Base-by-base conservation (phyloP, 2,797 vertebrate genomes). In the Platyrinchus mystaceus region DNA sequence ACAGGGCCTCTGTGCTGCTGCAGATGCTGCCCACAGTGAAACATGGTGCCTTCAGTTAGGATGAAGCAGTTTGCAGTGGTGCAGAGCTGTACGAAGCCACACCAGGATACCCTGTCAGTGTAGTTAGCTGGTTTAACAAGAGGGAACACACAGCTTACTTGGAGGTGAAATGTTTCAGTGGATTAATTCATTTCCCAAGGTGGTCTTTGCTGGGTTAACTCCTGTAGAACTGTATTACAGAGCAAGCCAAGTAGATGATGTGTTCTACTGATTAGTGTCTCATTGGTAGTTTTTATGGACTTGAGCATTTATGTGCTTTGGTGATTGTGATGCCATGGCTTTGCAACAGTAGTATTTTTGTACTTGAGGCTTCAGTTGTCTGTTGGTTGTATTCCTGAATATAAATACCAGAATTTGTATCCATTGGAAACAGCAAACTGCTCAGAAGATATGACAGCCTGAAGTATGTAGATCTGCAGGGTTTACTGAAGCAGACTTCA, bases 21-120 rank as follows among this genome's bases (percentile, higher is more conserved):
- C 53, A 66, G 56, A 10, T 86, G 87, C 62, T 90, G 73, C 59
- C 64, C 2, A 3, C 59, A 12, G 34, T 20, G 44, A 36, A 91
- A 68, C 0, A 0, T 1, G 17, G 1, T 36, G 3, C 22, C 34
- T 78, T 26, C 32, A 41, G 21, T 47, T 2, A 0, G 43, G 37
- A 8, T 69, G 34, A 49, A 66, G 66, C 0, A 0, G 26, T 56
- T 69, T 2, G 9, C 56, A 23, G 66, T 52, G 39, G n/a, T 67
- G 53, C 84, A 64, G 77, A 79, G 84, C 69, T 78, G 66, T 80
- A 55, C 59, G 59, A 41, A 63, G 71, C 63, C 36, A 28, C 4
- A 14, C 68, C 70, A 76, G 75, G 39, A 30, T 55, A 18, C 44
- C 12, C 27, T 14, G 1, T 66, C 73, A 56, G 12, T 46, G 23